Evolutionary conservation across 2,113 vertebrate genomes (phyloP), one percentile per base, ranked within the genome.

Genomic region (Dromaius novaehollandiae): DNA sequence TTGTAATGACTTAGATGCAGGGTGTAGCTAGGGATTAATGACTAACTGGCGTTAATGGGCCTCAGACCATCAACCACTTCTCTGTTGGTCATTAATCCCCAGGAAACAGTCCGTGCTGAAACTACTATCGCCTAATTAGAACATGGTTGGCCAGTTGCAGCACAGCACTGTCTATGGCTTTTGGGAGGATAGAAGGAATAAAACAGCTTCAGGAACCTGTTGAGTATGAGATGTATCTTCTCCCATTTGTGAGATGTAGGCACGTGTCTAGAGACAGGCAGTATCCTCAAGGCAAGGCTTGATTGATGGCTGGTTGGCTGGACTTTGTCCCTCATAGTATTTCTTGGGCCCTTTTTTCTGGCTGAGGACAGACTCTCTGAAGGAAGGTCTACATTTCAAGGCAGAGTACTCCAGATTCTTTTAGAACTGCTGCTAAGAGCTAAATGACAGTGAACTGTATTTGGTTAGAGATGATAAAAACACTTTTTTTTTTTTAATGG

Each of bases 71-170:
- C 97, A 95, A 30, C 89, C 24, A 48, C 85, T 86, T 94, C 95
- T 81, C 93, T 93, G 82, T 10, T 94, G 89, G 93, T 81, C 93
- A 88, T 96, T 97, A 97, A 95, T 97, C 87, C 95, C 93, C 89
- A 96, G 95, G 95, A 97, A 96, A 65, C 30, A 90, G 75, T 38
- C 93, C 75, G 40, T 86, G 71, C 71, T 90, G 79, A 78, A 96
- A 76, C 78, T 66, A 24, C 76, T 82, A 15, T 42, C 58, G 89
- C 84, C 95, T 95, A 94, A 96, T 97, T 91, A 95, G 75, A 95
- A 24, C 78, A 9, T 66, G 81, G 87, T 77, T 88, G 92, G 87
- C 44, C 86, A 70, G 84, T 93, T 92, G 83, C 84, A 89, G 81
- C 79, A 46, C 92, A 84, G 80, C 73, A 38, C 80, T 61, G 73